Evolutionary conservation across 2,888 invertebrate genomes (phyloP).

Genomic region (Apoderus coryli): DNA sequence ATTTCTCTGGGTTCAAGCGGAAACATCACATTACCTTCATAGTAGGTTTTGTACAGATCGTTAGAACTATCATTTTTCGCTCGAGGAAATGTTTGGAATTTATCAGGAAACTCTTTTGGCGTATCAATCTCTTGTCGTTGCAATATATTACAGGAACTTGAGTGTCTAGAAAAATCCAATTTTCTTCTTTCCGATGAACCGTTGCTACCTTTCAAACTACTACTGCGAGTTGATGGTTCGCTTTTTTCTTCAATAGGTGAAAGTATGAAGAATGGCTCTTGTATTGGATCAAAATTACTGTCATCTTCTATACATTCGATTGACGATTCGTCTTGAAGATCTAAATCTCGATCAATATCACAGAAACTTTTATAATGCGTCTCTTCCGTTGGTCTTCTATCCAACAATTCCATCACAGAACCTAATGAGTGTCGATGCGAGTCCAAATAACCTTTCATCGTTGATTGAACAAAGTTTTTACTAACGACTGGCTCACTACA

Average conservation of each 20-base stretch:
- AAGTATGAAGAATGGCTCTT: slow-evolving; percentile 29
- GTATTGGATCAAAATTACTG: too few relatives aligned
- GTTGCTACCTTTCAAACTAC: slow-evolving; percentile 29
- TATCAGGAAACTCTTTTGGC: slow-evolving; percentile 24
- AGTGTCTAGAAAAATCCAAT: slow-evolving; percentile 22
- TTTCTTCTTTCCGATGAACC: slow-evolving; percentile 23
- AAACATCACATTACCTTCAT: slow-evolving; percentile 31
- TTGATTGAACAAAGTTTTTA: slow-evolving; percentile 27
- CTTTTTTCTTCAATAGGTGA: slow-evolving; percentile 45
- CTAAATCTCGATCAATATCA: slow-evolving; percentile 15
- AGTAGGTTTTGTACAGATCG: slow-evolving; percentile 18
- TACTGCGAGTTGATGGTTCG: slow-evolving; percentile 37
- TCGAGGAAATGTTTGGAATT: slow-evolving; percentile 40
- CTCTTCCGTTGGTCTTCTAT: slow-evolving; percentile 14
- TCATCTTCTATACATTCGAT: slow-evolving; percentile 16
- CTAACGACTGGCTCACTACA: slow-evolving; percentile 27
- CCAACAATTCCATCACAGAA: slow-evolving; percentile 32
- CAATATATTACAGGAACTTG: slow-evolving; percentile 30
- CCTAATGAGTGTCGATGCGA: slow-evolving; percentile 32
- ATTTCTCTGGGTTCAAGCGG: slow-evolving; percentile 43
- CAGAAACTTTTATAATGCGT: slow-evolving; percentile 16
- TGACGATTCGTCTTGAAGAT: slow-evolving; percentile 13
- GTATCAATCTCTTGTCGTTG: slow-evolving; percentile 22
- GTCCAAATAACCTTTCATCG: slow-evolving; percentile 32
- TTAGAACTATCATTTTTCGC: slow-evolving; percentile 27